These are phyloP conservation scores for Drosophila hamatofila DNA, from an alignment of 2,888 invertebrate species.

Conservation along the genomic window DNA sequence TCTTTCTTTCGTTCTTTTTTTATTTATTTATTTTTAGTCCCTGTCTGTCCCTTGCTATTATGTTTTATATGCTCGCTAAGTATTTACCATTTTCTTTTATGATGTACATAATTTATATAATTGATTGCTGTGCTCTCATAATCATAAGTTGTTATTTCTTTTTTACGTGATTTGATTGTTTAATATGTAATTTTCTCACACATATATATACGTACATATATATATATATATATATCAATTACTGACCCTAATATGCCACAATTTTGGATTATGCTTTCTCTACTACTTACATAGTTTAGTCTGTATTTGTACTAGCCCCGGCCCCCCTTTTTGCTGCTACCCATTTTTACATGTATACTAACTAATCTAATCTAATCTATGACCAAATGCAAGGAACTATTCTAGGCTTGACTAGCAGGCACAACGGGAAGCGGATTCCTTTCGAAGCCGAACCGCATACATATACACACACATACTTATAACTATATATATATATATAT, in stretches of 20 bases:
- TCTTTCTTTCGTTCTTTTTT: constrained; percentile 37
- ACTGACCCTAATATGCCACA: constrained; percentile 11
- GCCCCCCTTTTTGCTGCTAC: not conserved
- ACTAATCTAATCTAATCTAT: constrained; percentile 45
- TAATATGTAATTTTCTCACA: constrained; percentile 10
- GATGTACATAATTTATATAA: constrained; percentile 70
- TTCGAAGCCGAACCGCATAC: constrained; percentile 32
- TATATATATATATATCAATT: not conserved
- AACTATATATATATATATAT: constrained; percentile 11
- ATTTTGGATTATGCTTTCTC: constrained; percentile 18
- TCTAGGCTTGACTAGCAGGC: constrained; percentile 57
- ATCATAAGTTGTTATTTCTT: constrained; percentile 71
- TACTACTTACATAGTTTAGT: constrained; percentile 12
- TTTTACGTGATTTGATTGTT: constrained; percentile 56
- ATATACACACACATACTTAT: constrained; percentile 16
- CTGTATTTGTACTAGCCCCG: constrained; percentile 8
- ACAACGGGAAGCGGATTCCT: constrained; percentile 37
- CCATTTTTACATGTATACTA: constrained; percentile 35
- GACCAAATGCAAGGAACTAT: constrained; percentile 62
- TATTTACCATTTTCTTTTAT: constrained; percentile 70
- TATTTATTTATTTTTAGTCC: constrained; percentile 66
- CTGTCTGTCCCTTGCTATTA: constrained; percentile 68
- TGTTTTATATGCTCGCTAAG: constrained; percentile 70
- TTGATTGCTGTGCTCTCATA: constrained; percentile 71
- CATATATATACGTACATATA: not conserved